phyloP scores from a whole-genome alignment of 2,888 invertebrate species.

The Lepas anatifera region DNA sequence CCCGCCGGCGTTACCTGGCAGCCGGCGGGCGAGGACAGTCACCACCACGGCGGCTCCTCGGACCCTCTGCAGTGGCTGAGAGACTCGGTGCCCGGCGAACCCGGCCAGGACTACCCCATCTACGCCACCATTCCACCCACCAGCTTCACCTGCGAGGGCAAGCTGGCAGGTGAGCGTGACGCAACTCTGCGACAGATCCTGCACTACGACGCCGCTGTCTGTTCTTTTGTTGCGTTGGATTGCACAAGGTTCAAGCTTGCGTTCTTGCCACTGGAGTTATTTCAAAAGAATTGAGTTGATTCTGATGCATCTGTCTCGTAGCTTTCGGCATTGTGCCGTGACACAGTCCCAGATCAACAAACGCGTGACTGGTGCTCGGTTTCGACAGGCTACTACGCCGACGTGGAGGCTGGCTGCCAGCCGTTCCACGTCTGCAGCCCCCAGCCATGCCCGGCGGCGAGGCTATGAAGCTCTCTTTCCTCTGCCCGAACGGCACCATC shows the following conservation, averaged over 20 bases:
- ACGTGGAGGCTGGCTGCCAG: conserved; percentile 50
- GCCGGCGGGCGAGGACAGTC: too few species aligned
- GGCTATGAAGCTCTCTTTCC: conserved; percentile 46
- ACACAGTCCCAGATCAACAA: too few species aligned
- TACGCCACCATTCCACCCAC: conserved; percentile 46
- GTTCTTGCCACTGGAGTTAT: too few species aligned
- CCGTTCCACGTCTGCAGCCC: conserved; percentile 51
- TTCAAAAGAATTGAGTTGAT: too few species aligned
- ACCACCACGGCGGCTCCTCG: conserved; percentile 27
- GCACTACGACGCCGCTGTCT: not conserved
- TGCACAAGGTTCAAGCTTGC: not conserved
- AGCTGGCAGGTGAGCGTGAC: conserved; percentile 41
- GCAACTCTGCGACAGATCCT: not conserved
- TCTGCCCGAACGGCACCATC: conserved; percentile 53
- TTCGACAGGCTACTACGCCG: conserved; percentile 40
- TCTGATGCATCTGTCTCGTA: not conserved
- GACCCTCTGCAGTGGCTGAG: conserved; percentile 41
- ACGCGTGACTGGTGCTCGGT: not conserved
- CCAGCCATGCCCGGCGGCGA: conserved; percentile 32
- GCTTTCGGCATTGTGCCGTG: not conserved
- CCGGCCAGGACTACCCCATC: conserved; percentile 52
- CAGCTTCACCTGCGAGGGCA: conserved; percentile 47
- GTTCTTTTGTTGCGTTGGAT: not conserved
- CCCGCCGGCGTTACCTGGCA: too few species aligned
- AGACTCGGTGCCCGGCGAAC: conserved; percentile 47